These are phyloP conservation scores for Rhyacichthys aspro DNA, from an alignment of 2,797 vertebrate species.

Conservation along the genomic window DNA sequence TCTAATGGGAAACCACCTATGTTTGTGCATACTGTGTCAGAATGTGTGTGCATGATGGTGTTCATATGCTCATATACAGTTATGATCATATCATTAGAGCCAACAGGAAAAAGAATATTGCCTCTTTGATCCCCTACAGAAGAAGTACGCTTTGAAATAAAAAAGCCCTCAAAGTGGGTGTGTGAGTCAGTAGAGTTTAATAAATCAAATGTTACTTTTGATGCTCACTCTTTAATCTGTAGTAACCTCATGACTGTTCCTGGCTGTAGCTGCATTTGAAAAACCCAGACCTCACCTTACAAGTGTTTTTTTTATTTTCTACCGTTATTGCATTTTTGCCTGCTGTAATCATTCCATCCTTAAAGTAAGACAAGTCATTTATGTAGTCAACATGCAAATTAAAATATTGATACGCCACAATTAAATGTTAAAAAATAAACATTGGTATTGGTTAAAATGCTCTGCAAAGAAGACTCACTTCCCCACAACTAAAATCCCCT, in stretches of 20 bases:
- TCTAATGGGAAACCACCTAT: conserved; percentile 61
- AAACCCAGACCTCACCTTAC: conserved; percentile 24
- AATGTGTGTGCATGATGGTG: conserved; percentile 21
- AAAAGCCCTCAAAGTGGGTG: conserved; percentile 48
- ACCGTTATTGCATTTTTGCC: too few relatives aligned
- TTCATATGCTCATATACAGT: conserved; percentile 17
- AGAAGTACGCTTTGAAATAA: too few relatives aligned
- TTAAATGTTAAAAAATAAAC: too few relatives aligned
- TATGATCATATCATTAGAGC: conserved; percentile 42
- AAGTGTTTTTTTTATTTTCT: too few relatives aligned
- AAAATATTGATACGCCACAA: too few relatives aligned
- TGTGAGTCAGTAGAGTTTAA: conserved; percentile 40
- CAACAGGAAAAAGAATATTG: conserved; percentile 52
- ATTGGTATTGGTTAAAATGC: not conserved
- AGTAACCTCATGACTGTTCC: conserved; percentile 21
- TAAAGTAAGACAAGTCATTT: not conserved
- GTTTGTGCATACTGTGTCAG: conserved; percentile 19
- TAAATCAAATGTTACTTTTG: conserved; percentile 46
- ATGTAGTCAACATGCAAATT: too few relatives aligned
- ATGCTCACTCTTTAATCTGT: conserved; percentile 59
- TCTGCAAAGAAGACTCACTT: conserved; percentile 40
- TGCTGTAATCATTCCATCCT: too few relatives aligned
- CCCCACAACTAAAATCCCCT: conserved; percentile 53
- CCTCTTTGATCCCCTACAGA: conserved; percentile 37
- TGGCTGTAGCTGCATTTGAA: conserved; percentile 24